These are phyloP conservation scores for Leucoma salicis DNA, from an alignment of 2,888 invertebrate genomes.

Conservation along the genomic window DNA sequence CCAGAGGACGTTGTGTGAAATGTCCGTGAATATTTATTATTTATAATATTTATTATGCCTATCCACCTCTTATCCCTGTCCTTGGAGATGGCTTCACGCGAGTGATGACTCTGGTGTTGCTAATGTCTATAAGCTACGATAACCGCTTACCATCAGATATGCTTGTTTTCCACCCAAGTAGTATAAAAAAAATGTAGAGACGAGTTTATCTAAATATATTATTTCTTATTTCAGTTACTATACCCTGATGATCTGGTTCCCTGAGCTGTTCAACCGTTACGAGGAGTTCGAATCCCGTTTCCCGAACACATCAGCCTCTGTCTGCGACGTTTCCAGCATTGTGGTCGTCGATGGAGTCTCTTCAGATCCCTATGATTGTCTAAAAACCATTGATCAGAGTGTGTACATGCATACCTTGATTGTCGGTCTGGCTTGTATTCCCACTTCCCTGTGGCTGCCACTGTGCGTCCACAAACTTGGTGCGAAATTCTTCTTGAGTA, in stretches of 20 bases:
- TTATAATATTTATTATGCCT: too few species aligned
- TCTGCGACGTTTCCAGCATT: slow-evolving; percentile 89
- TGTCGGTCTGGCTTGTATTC: slow-evolving; percentile 90
- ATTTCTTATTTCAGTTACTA: slow-evolving; percentile 91
- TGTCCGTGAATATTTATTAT: too few species aligned
- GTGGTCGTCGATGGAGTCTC: slow-evolving; percentile 73
- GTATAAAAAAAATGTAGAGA: too few species aligned
- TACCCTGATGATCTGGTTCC: slow-evolving; percentile 96
- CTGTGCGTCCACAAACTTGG: slow-evolving; percentile 90
- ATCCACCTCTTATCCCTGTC: too few species aligned
- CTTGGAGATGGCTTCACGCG: too few species aligned
- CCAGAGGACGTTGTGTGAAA: too few species aligned
- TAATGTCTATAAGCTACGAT: too few species aligned
- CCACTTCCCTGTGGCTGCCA: slow-evolving; percentile 90
- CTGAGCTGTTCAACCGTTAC: slow-evolving; percentile 92
- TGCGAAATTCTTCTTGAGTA: slow-evolving; percentile 91
- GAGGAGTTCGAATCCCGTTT: slow-evolving; percentile 86
- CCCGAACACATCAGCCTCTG: slow-evolving; percentile 86
- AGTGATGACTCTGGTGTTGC: too few species aligned
- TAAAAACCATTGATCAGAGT: slow-evolving; percentile 83
- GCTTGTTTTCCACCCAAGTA: too few species aligned
- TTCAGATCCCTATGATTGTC: slow-evolving; percentile 82
- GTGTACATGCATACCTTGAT: slow-evolving; percentile 90
- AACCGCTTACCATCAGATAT: too few species aligned
- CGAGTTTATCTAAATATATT: too few species aligned